These are phyloP conservation scores for Lepilemur septentrionalis DNA, from an alignment of 2,797 vertebrate genomes.

Conservation along the genomic window DNA sequence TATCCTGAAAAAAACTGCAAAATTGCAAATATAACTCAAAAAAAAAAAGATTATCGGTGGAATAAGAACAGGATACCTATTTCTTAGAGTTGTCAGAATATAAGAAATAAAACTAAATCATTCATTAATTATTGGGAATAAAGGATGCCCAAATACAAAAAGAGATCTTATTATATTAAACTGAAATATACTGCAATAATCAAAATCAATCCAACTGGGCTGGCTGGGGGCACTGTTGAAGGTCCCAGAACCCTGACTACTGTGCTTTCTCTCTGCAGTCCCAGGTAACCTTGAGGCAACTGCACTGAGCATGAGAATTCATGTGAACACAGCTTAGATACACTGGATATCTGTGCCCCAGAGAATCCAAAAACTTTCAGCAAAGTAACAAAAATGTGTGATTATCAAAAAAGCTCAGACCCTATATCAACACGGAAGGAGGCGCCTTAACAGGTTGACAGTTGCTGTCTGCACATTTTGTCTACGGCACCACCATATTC, in stretches of 20 bases:
- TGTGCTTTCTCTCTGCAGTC: not conserved
- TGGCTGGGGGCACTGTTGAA: not conserved
- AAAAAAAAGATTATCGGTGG: too few species aligned
- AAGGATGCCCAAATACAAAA: not conserved
- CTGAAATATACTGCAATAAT: not conserved
- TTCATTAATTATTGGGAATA: not conserved
- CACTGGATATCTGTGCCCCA: not conserved
- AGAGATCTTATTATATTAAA: not conserved
- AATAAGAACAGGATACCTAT: not conserved
- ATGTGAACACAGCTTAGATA: not conserved
- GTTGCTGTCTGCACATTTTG: not conserved
- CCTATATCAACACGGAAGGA: not conserved
- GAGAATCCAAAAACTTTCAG: not conserved
- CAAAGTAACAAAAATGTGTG: not conserved
- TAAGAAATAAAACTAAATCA: not conserved
- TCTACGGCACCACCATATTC: not conserved
- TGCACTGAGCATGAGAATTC: not conserved
- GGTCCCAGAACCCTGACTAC: not conserved
- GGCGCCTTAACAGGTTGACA: not conserved
- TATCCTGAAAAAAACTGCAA: too few species aligned
- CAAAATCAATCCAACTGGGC: not conserved
- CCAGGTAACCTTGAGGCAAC: not conserved
- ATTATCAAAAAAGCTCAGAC: not conserved
- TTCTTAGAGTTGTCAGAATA: not conserved
- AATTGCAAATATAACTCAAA: too few species aligned